phyloP scores from a whole-genome alignment of 2,888 invertebrate genomes.

The Stomorhina lunata region DNA sequence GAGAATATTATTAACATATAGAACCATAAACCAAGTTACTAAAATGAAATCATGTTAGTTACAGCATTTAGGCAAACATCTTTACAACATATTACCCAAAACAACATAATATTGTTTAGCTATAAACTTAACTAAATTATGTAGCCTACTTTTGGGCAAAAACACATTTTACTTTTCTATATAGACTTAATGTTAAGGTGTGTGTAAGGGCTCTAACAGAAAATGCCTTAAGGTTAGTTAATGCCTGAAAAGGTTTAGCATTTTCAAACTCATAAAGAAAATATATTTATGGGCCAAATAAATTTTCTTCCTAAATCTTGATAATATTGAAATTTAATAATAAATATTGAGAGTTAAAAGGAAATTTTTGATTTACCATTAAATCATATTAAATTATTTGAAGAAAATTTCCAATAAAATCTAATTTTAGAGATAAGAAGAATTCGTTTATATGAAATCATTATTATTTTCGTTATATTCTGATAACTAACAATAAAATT shows the following conservation, averaged over 20 bases:
- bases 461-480: no score
- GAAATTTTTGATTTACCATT: slow-evolving; percentile 35
- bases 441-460: no score
- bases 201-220: background rate
- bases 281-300: no score
- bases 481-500: no score
- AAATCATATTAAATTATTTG: slow-evolving; percentile 19
- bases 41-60: slow-evolving; percentile 22
- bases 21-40: slow-evolving; percentile 37
- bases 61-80: background rate
- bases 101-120: slow-evolving; percentile 41
- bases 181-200: background rate
- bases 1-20: slow-evolving; percentile 45
- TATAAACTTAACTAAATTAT: slow-evolving; percentile 55
- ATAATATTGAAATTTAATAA: slow-evolving; percentile 19
- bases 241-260: slow-evolving; percentile 14
- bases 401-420: slow-evolving; percentile 1
- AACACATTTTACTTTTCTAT: background rate
- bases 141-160: slow-evolving; percentile 47
- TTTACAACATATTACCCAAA: background rate
- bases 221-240: slow-evolving; percentile 13
- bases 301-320: background rate
- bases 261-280: slow-evolving; percentile 2
- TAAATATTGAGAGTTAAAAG: background rate
- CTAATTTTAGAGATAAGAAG: background rate